Evolutionary conservation across 2,797 vertebrate species (phyloP).

Genomic region (Syngnathus acus): DNA sequence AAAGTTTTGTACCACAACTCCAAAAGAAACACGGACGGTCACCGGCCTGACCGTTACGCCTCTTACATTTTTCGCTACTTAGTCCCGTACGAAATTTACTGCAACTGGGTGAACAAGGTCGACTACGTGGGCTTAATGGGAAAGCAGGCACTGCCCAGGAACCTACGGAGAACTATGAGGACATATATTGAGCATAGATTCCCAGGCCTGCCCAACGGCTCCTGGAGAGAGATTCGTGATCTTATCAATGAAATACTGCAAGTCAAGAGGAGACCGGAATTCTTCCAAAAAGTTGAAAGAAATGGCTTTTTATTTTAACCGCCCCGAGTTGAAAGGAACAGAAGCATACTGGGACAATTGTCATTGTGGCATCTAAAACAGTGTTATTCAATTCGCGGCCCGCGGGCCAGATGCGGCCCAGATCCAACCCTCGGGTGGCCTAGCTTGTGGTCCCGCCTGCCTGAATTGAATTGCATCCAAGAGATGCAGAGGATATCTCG

Average conservation of each 20-base stretch:
- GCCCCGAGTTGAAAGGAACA: slow-evolving; percentile 13
- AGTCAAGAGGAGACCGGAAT: slow-evolving; percentile 58
- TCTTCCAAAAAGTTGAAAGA: slow-evolving; percentile 50
- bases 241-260: slow-evolving; percentile 62
- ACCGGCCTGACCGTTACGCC: slow-evolving; percentile 59
- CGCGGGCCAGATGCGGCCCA: too few species aligned
- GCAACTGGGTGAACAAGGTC: slow-evolving; percentile 61
- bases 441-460: too few species aligned
- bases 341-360: slow-evolving; percentile 59
- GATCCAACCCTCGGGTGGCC: too few species aligned
- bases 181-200: slow-evolving; percentile 60
- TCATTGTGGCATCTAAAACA: slow-evolving; percentile 29
- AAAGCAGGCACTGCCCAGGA: slow-evolving; percentile 59
- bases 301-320: slow-evolving; percentile 32
- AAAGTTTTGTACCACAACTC: slow-evolving; percentile 54
- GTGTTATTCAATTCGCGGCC: slow-evolving; percentile 9
- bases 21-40: slow-evolving; percentile 45
- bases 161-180: slow-evolving; percentile 55
- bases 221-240: slow-evolving; percentile 64
- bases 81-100: slow-evolving; percentile 59
- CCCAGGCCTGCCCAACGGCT: slow-evolving; percentile 42
- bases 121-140: slow-evolving; percentile 61
- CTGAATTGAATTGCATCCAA: too few species aligned
- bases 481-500: too few species aligned
- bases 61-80: slow-evolving; percentile 66